Evolutionary conservation across 2,113 vertebrate genomes (phyloP).

Genomic region (Daphoenositta chrysoptera): DNA sequence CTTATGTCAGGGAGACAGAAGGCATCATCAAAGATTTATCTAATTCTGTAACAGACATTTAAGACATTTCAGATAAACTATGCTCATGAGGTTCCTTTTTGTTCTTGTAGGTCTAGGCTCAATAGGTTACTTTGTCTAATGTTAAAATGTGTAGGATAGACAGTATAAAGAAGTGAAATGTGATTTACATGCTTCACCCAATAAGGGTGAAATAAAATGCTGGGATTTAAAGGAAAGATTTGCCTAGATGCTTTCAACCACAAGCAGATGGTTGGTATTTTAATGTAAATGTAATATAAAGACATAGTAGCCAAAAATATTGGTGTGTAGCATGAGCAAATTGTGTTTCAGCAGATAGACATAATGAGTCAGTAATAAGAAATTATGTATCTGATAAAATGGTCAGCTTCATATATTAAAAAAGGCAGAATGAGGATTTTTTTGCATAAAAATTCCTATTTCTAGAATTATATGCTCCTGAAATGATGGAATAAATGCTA

Average conservation of each 20-base stretch:
- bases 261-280: constrained; percentile 8
- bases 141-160: neutral
- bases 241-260: neutral
- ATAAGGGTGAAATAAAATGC: neutral
- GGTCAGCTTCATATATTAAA: neutral
- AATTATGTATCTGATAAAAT: neutral
- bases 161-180: neutral
- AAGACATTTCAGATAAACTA: neutral
- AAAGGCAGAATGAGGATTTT: neutral
- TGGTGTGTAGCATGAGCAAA: neutral
- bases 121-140: neutral
- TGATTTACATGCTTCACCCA: neutral
- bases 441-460: neutral
- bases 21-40: neutral
- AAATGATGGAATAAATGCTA: neutral
- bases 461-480: neutral
- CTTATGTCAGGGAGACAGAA: neutral
- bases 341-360: neutral
- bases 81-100: neutral
- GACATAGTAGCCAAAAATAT: neutral
- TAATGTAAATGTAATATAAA: constrained; percentile 18
- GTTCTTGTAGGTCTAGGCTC: neutral
- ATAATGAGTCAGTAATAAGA: neutral
- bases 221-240: neutral
- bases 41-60: neutral